Conservation (phyloP, 2,797 vertebrate species). For the Coluber constrictor region DNA sequence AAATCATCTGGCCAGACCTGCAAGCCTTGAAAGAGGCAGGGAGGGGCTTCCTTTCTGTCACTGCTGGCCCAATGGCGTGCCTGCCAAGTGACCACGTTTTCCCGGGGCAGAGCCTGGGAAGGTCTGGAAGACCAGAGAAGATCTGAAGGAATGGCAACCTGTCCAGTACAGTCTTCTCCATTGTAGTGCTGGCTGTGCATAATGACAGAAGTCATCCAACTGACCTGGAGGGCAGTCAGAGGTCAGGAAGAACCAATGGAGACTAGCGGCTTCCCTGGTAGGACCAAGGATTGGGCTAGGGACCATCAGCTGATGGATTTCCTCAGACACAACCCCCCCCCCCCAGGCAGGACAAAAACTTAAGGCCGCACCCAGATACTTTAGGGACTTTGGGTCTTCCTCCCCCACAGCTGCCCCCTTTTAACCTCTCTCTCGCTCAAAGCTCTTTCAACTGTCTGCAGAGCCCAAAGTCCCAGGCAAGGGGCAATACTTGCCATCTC, state of each 20-base stretch:
- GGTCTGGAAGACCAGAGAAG: neutral
- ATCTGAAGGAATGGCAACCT: neutral
- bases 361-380: neutral
- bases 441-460: neutral
- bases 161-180: neutral
- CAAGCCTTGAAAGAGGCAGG: neutral
- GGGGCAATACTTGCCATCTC: too few relatives aligned
- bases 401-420: neutral
- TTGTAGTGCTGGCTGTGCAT: neutral
- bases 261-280: neutral
- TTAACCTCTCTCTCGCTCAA: neutral
- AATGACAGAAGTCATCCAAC: neutral
- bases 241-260: neutral
- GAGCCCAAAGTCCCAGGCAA: neutral
- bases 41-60: neutral
- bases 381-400: neutral
- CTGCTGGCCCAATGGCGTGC: neutral
- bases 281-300: neutral
- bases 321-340: neutral
- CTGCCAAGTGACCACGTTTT: neutral
- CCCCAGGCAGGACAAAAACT: neutral
- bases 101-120: neutral
- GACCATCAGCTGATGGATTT: neutral
- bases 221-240: neutral
- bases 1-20: neutral